phyloP scores from a whole-genome alignment of 2,797 vertebrate species.

The Sebastes steindachneri region DNA sequence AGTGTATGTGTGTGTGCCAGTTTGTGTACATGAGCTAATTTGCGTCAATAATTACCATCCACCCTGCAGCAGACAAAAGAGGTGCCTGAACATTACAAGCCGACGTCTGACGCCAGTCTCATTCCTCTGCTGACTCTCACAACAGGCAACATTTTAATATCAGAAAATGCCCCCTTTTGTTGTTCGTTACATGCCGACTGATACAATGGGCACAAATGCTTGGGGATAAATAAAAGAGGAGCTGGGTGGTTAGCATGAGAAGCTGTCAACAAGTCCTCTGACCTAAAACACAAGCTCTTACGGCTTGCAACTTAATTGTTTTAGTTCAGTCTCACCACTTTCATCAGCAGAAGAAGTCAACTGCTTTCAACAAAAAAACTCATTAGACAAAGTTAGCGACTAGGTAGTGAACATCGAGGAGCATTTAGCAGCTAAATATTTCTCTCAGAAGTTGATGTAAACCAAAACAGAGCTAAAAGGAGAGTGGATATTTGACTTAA shows the following conservation, averaged over 20 bases:
- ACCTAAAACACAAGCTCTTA: neutral
- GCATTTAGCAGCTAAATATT: neutral
- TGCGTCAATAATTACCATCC: constrained; percentile 58
- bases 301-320: neutral
- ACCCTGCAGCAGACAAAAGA: constrained; percentile 30
- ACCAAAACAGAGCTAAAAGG: neutral
- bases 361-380: neutral
- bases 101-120: constrained; percentile 22
- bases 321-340: neutral
- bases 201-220: neutral
- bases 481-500: neutral
- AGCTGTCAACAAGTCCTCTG: neutral
- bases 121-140: constrained; percentile 9
- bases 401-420: neutral
- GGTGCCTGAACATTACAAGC: constrained; percentile 11
- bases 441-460: neutral
- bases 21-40: constrained; percentile 54
- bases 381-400: neutral
- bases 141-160: neutral
- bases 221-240: neutral
- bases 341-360: neutral
- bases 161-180: neutral
- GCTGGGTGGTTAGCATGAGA: neutral
- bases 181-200: neutral
- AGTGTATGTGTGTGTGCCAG: constrained; percentile 22